These are phyloP conservation scores for Eustalomyia histrio DNA, from an alignment of 2,888 invertebrate genomes.

Conservation along the genomic window DNA sequence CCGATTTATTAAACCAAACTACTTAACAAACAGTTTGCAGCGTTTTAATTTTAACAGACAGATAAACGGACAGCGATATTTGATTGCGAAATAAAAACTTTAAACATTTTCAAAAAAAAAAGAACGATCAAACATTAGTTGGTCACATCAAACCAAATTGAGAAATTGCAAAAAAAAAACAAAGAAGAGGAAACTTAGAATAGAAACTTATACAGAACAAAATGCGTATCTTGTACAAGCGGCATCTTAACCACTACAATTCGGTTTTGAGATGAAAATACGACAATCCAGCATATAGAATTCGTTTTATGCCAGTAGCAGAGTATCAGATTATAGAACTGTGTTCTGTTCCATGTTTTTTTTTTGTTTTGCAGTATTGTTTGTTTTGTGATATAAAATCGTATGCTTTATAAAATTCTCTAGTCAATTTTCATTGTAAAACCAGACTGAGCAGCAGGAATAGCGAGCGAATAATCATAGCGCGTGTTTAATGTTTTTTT, in stretches of 20 bases:
- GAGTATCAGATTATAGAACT: background rate
- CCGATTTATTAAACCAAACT: no score
- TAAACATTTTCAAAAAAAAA: no score
- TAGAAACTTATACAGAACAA: background rate
- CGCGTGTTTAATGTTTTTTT: constrained; percentile 1
- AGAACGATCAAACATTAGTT: no score
- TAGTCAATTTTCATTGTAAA: constrained; percentile 59
- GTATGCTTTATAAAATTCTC: constrained; percentile 47
- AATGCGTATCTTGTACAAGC: background rate
- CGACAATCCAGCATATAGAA: constrained; percentile 25
- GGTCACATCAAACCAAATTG: background rate
- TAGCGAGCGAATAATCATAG: constrained; percentile 12
- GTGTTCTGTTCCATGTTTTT: constrained; percentile 3
- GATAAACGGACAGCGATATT: no score
- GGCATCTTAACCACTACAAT: background rate
- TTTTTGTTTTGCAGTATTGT: constrained; percentile 5
- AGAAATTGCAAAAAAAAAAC: background rate
- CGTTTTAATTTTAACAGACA: no score
- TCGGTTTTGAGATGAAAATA: constrained; percentile 30
- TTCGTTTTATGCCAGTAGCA: constrained; percentile 21
- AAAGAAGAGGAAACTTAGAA: background rate
- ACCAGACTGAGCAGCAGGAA: constrained; percentile 50
- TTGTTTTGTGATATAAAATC: constrained; percentile 57
- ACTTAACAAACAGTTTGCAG: no score
- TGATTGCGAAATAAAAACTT: no score